Evolutionary conservation across 37 sponge, comb jelly and placozoan genomes (phyloP).

Genomic region (Beroe forskalii): DNA sequence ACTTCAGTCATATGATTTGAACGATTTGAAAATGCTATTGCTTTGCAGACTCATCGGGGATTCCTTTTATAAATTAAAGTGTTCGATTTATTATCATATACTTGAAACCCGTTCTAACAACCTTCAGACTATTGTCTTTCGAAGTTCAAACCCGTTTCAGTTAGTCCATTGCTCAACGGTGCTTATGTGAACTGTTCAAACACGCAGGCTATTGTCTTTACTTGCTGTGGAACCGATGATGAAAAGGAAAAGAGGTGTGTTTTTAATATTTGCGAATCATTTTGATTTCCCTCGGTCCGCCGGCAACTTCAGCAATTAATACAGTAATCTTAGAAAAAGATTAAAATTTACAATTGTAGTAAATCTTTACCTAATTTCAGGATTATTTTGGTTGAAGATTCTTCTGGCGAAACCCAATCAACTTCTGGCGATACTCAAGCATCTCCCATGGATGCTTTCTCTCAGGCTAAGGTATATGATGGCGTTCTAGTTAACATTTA

Average conservation of each 20-base stretch:
- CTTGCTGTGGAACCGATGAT: not conserved
- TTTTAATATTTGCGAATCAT: too few relatives aligned
- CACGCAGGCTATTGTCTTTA: conserved; percentile 19
- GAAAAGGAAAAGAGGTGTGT: not conserved
- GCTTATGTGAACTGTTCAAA: not conserved
- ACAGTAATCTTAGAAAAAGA: too few relatives aligned
- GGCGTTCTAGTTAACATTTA: not conserved
- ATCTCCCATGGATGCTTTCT: not conserved
- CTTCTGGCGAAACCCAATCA: not conserved
- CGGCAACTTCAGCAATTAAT: too few relatives aligned
- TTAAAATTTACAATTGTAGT: not conserved
- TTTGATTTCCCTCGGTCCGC: too few relatives aligned
- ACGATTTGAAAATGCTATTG: too few relatives aligned
- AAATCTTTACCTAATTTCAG: not conserved
- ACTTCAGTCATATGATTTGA: too few relatives aligned
- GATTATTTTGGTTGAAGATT: conserved; percentile 20
- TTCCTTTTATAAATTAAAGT: too few relatives aligned
- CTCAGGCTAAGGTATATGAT: conserved; percentile 16
- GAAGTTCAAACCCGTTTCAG: too few relatives aligned
- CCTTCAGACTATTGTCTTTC: too few relatives aligned
- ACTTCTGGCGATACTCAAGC: not conserved
- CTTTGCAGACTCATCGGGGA: too few relatives aligned
- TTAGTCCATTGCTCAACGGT: not conserved
- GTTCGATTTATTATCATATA: too few relatives aligned
- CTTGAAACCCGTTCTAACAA: too few relatives aligned